These are phyloP conservation scores for Agriopis leucophaearia DNA, from an alignment of 2,888 invertebrate genomes.

Conservation along the genomic window DNA sequence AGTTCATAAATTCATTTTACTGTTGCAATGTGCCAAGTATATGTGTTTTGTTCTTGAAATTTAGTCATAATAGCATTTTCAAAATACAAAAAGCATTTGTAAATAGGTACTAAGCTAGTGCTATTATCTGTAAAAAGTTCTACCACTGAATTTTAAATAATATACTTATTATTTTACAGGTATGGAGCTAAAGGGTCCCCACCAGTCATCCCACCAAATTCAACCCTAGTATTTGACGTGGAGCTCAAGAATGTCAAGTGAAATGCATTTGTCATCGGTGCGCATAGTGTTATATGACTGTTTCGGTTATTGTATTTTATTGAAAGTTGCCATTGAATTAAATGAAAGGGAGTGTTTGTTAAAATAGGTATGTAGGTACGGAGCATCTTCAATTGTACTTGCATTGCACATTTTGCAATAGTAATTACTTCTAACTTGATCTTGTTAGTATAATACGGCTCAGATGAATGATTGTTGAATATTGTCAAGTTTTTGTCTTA, in stretches of 20 bases:
- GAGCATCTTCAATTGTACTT: constrained; percentile 47
- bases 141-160: neutral
- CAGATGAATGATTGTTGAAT: constrained; percentile 1
- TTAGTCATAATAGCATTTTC: too few species aligned
- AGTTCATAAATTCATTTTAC: too few species aligned
- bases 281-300: constrained; percentile 59
- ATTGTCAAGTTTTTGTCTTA: neutral
- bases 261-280: constrained; percentile 52
- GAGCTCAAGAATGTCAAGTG: constrained; percentile 94
- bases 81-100: too few species aligned
- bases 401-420: constrained; percentile 5
- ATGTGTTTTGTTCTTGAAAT: too few species aligned
- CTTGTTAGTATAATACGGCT: neutral
- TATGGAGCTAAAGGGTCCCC: constrained; percentile 92
- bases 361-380: constrained; percentile 45
- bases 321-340: constrained; percentile 64
- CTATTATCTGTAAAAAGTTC: too few species aligned
- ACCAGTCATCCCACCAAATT: constrained; percentile 95
- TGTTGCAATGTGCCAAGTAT: too few species aligned
- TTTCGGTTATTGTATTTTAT: constrained; percentile 61
- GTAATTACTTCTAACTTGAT: constrained; percentile 13
- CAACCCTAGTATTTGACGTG: constrained; percentile 95
- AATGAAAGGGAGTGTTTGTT: constrained; percentile 52
- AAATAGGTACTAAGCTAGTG: too few species aligned
- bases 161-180: constrained; percentile 66